Evolutionary conservation across 1,140 invertebrate genomes (phyloP).

Genomic region (Drosophila miranda): DNA sequence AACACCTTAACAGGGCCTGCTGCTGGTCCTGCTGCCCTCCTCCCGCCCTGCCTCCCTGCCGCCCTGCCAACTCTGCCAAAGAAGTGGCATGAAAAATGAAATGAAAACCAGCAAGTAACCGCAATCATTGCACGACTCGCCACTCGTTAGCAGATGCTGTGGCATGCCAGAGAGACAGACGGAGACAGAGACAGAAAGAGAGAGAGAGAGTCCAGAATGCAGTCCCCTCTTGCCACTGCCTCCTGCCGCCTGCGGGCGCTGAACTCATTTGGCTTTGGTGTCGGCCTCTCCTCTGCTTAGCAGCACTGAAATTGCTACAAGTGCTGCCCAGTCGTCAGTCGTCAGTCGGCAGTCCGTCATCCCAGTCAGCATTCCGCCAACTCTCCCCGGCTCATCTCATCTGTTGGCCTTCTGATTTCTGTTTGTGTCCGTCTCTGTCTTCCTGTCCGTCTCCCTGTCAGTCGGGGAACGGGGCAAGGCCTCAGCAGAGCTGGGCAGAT

Average conservation of each 20-base stretch:
- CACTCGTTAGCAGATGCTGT: constrained; percentile 60
- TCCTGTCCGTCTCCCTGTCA: constrained; percentile 25
- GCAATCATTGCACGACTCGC: constrained; percentile 75
- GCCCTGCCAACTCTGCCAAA: constrained; percentile 3
- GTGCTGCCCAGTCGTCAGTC: constrained; percentile 38
- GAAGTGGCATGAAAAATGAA: constrained; percentile 74
- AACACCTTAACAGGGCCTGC: constrained; percentile 24
- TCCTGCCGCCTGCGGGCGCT: constrained; percentile 41
- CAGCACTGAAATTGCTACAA: constrained; percentile 59
- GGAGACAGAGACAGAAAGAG: neutral
- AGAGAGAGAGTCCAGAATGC: constrained; percentile 4
- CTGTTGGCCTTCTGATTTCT: constrained; percentile 40
- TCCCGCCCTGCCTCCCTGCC: too few species aligned
- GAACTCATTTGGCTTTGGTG: constrained; percentile 75
- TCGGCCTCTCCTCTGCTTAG: constrained; percentile 46
- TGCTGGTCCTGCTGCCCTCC: too few species aligned
- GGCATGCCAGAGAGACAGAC: neutral
- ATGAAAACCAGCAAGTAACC: constrained; percentile 76
- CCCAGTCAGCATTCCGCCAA: constrained; percentile 34
- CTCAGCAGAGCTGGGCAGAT: neutral
- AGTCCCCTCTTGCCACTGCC: constrained; percentile 21
- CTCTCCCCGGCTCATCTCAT: neutral
- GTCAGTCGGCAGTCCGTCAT: constrained; percentile 15
- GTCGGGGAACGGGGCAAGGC: neutral
- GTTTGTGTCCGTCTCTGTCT: constrained; percentile 56